Evolutionary conservation across 2,888 invertebrate genomes (phyloP), one percentile per base, ranked within the genome.

Genomic region (Watsonalla cultraria): DNA sequence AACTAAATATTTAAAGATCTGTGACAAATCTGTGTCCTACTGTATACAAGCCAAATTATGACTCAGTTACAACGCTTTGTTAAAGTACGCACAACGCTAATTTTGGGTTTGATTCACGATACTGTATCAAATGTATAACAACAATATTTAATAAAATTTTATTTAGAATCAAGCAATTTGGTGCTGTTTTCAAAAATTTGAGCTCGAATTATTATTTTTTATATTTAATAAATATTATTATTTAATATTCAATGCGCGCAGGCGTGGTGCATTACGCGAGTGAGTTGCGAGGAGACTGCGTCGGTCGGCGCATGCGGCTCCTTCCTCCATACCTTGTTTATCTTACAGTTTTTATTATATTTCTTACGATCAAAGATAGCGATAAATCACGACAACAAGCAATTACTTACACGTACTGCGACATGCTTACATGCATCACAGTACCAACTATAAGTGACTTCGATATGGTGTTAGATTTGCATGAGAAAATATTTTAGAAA

Each of bases 281-380:
- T 70, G 64, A 66, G 77, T 66, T 77, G 76, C 75, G 74, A 56
- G 70, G 70, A 70, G 76, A 84, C 84, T 81, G 81, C 65, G 64
- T 56, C 52, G 45, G 13, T 37, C 14, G 56, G 60, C 65, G 69
- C 65, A 64, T 64, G 68, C 74, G 65, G 68, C 62, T 61, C 67
- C 68, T 75, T 70, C 62, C 63, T 62, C 60, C 60, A 61, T 68
- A 64, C 59, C 66, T 69, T 69, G 67, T 68, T 68, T 70, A 68
- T 65, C 63, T 61, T 57, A 59, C 52, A 63, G 65, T 72, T 70
- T 71, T 72, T 67, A 55, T 62, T 59, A 39, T 49, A 37, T 37
- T 49, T 49, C 37, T 49, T 49, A 13, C 15, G 14, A 49, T 61
- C 61, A 61, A 66, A 66, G 56, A 61, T 57, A 49, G 57, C 51